A percentile compares a stretch with the other conserved stretches of the same genome.
phyloP scores from a whole-genome alignment of 2,113 vertebrate species.

The Mus spicilegus region DNA sequence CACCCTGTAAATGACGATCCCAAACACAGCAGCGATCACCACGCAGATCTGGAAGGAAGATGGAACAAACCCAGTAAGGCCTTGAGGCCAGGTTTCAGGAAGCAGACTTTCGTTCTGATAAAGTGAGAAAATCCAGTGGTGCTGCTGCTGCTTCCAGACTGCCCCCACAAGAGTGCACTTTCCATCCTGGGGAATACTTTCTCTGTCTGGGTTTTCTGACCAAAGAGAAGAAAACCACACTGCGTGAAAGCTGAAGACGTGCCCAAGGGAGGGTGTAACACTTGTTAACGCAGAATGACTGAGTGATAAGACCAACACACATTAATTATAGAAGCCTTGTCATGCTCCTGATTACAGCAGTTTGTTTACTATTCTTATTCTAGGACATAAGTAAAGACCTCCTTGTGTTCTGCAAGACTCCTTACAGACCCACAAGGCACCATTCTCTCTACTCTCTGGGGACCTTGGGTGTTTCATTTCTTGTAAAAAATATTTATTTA shows the following conservation, averaged over 20 bases:
- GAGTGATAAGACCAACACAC: background rate
- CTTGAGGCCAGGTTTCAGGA: accelerated
- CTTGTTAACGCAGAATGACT: background rate
- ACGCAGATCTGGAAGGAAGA: constrained; percentile 91
- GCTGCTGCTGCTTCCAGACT: background rate
- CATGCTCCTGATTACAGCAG: background rate
- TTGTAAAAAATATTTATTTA: background rate
- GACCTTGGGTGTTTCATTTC: background rate
- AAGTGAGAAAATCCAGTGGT: background rate
- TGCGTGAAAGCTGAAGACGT: background rate
- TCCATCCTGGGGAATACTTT: background rate
- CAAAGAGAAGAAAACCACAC: background rate
- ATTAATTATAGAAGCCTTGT: background rate
- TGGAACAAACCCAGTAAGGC: constrained; percentile 45
- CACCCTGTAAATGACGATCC: constrained; percentile 96
- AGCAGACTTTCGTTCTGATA: background rate
- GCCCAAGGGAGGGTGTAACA: background rate
- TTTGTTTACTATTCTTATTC: background rate
- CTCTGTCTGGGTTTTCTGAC: background rate
- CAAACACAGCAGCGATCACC: constrained; percentile 96
- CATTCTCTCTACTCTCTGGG: background rate
- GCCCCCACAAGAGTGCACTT: background rate
- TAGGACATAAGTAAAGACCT: background rate
- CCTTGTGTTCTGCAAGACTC: background rate
- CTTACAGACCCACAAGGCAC: background rate